phyloP scores from a whole-genome alignment of 1,140 invertebrate species.

The Pseudoatta argentina region DNA sequence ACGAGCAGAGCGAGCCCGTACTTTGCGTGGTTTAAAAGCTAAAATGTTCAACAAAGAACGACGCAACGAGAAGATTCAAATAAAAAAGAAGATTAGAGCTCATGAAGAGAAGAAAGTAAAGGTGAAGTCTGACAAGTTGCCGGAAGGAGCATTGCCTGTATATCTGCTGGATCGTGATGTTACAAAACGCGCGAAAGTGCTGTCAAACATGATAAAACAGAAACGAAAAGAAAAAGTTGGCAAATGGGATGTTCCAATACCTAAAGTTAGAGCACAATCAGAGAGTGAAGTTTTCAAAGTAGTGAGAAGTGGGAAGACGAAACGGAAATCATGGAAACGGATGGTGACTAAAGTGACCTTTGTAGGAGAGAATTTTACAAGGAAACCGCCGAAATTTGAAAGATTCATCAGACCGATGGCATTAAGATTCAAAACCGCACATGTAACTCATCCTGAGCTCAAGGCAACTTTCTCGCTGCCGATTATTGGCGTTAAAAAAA shows the following conservation, averaged over 20 bases:
- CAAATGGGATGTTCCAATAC: constrained; percentile 99
- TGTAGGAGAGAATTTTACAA: constrained; percentile 99
- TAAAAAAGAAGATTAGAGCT: constrained; percentile 98
- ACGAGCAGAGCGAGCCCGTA: constrained; percentile 95
- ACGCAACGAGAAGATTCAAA: constrained; percentile 99
- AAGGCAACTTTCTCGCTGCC: constrained; percentile 99
- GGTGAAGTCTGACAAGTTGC: constrained; percentile 93
- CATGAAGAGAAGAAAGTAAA: constrained; percentile 97
- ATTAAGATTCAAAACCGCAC: constrained; percentile 97
- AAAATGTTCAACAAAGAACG: constrained; percentile 99
- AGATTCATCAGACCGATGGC: constrained; percentile 99
- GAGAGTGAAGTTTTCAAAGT: constrained; percentile 99
- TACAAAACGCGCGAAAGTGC: constrained; percentile 96
- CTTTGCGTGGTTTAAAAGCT: constrained; percentile 97
- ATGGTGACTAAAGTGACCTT: constrained; percentile 99
- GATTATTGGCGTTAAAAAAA: constrained; percentile 99
- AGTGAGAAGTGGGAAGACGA: constrained; percentile 97
- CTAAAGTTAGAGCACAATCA: constrained; percentile 98
- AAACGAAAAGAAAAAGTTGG: constrained; percentile 99
- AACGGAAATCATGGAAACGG: constrained; percentile 99
- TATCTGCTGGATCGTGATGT: constrained; percentile 98
- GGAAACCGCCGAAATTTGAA: constrained; percentile 99
- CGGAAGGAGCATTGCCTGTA: constrained; percentile 97
- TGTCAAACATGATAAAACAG: constrained; percentile 99
- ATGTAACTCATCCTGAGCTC: constrained; percentile 99